These are phyloP conservation scores for Micropoecilia bifurca DNA, from an alignment of 2,797 vertebrate genomes.

Conservation along the genomic window DNA sequence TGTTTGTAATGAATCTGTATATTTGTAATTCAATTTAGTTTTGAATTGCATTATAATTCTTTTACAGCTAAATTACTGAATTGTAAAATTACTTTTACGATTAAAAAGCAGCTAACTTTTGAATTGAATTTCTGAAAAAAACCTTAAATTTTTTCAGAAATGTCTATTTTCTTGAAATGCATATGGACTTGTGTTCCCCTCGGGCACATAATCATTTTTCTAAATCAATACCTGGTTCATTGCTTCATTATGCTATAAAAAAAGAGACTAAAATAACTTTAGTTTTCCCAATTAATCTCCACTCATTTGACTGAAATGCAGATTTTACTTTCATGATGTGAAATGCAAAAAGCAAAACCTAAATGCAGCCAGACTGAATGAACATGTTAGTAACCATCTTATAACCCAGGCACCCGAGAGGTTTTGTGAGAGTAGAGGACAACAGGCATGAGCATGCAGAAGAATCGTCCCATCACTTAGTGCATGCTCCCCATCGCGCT, in stretches of 20 bases:
- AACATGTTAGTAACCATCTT: conserved; percentile 20
- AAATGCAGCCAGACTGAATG: conserved; percentile 8
- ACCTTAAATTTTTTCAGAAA: neutral
- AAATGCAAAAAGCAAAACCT: conserved; percentile 18
- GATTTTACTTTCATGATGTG: neutral
- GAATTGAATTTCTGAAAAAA: neutral
- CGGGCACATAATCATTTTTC: neutral
- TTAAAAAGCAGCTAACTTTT: neutral
- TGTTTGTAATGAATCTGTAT: neutral
- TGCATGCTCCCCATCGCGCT: neutral
- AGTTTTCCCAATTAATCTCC: neutral
- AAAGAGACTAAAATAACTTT: neutral
- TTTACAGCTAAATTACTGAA: no score
- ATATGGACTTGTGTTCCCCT: neutral
- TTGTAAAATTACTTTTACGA: no score
- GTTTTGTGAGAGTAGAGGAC: conserved; percentile 5
- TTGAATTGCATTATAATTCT: no score
- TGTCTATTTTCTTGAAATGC: neutral
- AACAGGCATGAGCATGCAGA: conserved; percentile 29
- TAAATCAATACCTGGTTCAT: neutral
- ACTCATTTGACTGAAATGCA: neutral
- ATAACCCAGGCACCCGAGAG: neutral
- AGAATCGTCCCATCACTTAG: conserved; percentile 24
- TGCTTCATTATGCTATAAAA: no score
- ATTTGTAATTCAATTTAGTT: neutral